Percentiles rank a stretch among this genome's conserved stretches.
Evolutionary conservation across 2,113 vertebrate genomes (phyloP).

Genomic region (Mellivora capensis): DNA sequence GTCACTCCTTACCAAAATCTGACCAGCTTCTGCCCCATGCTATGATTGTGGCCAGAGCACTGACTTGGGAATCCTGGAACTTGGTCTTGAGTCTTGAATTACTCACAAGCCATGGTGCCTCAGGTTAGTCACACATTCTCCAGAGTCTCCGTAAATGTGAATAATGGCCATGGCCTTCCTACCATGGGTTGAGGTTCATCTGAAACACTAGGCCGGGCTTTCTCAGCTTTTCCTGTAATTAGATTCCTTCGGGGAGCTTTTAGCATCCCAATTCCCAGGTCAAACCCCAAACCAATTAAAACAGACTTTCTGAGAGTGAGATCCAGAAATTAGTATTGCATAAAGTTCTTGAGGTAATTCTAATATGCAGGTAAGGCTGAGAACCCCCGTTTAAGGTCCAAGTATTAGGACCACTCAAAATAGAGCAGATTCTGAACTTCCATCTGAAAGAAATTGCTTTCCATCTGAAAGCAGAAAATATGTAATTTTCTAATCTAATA

Average conservation of each 20-base stretch:
- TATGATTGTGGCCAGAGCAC: background rate
- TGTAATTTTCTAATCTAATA: background rate
- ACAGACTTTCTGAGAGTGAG: conserved; percentile 16
- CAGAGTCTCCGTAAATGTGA: background rate
- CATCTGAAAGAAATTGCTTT: background rate
- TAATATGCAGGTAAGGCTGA: background rate
- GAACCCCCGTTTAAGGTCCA: background rate
- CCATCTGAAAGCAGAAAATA: background rate
- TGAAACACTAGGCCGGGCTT: background rate
- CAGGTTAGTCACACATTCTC: background rate
- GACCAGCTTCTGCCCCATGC: too few relatives aligned
- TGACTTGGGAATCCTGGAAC: background rate
- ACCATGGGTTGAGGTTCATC: background rate
- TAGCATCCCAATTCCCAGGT: background rate
- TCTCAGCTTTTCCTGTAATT: background rate
- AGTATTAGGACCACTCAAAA: background rate
- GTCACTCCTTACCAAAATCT: background rate
- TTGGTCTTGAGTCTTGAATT: background rate
- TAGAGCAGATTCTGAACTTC: background rate
- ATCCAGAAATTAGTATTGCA: background rate
- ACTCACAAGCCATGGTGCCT: background rate
- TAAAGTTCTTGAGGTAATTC: background rate
- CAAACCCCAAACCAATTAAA: background rate
- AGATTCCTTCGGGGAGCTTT: conserved; percentile 3
- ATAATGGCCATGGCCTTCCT: background rate